A percentile compares a stretch with the other conserved stretches of the same genome.
phyloP scores from a whole-genome alignment of 2,113 vertebrate genomes.

The Cyphomyrus plagiostoma region DNA sequence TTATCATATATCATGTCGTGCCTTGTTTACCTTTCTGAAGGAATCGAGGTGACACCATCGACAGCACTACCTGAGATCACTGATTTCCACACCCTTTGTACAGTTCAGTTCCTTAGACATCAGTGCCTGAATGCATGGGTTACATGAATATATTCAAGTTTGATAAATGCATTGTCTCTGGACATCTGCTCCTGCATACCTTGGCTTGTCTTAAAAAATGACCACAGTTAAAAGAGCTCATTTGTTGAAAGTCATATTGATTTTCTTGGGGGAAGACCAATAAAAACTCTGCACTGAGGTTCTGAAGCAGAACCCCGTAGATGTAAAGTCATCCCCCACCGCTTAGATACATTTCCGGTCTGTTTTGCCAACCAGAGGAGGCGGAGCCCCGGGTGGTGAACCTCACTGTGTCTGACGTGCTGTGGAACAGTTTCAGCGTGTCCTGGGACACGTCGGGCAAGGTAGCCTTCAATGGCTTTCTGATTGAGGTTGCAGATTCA shows the following conservation, averaged over 20 bases:
- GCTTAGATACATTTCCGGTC: constrained; percentile 56
- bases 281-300: background rate
- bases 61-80: background rate
- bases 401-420: constrained; percentile 64
- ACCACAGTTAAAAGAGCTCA: background rate
- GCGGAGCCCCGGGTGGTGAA: constrained; percentile 61
- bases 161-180: background rate
- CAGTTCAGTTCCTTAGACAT: background rate
- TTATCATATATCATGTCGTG: background rate
- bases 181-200: background rate
- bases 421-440: constrained; percentile 81
- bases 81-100: background rate
- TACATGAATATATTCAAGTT: background rate
- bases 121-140: background rate
- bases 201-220: background rate
- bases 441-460: constrained; percentile 72
- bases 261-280: background rate
- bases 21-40: background rate
- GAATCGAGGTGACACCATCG: background rate
- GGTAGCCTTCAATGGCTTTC: constrained; percentile 72
- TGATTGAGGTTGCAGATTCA: constrained; percentile 79
- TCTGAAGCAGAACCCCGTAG: background rate
- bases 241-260: background rate
- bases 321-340: background rate
- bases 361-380: constrained; percentile 60